Conservation (phyloP, 2,113 vertebrate species). For the Agapornis roseicollis region DNA sequence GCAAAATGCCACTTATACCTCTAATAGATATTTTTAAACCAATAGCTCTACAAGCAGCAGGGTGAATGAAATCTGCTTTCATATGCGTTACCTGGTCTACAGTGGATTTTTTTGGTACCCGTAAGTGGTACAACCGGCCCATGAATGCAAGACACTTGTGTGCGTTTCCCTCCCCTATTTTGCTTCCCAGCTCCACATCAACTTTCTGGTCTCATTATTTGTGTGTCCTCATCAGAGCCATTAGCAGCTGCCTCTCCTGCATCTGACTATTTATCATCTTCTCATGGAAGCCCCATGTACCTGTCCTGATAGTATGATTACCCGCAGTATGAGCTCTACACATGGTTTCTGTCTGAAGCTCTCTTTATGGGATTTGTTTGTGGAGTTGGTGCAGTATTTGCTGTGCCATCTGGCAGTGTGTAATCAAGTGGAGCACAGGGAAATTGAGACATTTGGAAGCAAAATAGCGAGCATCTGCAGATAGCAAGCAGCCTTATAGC, state of each 20-base stretch:
- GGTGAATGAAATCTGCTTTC: background rate
- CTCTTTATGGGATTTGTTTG: background rate
- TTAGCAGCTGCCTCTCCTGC: background rate
- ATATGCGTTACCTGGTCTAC: background rate
- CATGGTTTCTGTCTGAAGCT: background rate
- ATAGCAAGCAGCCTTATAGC: background rate
- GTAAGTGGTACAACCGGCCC: background rate
- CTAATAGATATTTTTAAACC: background rate
- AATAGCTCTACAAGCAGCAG: background rate
- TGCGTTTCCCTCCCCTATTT: background rate
- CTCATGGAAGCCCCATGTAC: background rate
- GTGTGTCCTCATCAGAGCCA: background rate
- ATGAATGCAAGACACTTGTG: background rate
- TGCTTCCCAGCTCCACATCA: background rate
- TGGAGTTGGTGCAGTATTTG: background rate
- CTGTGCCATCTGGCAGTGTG: background rate
- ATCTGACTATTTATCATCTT: background rate
- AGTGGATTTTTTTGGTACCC: background rate
- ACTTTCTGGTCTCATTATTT: background rate
- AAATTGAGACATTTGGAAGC: background rate
- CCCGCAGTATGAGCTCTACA: background rate
- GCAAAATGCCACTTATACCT: background rate
- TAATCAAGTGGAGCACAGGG: background rate
- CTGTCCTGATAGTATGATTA: background rate
- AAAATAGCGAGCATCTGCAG: slow-evolving; percentile 5